phyloP scores from a whole-genome alignment of 2,797 vertebrate genomes.

The Scarus forsteni region DNA sequence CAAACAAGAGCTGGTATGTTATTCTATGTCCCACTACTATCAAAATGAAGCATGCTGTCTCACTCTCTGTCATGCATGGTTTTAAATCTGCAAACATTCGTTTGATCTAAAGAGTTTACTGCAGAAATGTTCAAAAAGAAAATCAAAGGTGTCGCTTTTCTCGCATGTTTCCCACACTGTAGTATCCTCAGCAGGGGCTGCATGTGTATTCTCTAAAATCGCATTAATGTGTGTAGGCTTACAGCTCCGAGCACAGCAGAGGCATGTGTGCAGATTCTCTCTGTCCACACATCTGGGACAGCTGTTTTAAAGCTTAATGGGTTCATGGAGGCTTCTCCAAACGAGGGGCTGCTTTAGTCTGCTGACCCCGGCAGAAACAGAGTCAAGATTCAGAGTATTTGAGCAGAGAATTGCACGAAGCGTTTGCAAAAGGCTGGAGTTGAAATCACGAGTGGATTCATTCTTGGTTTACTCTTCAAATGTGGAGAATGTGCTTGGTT shows the following conservation, averaged over 20 bases:
- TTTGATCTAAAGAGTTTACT: too few relatives aligned
- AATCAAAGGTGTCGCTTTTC: background rate
- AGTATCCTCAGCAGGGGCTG: conserved; percentile 7
- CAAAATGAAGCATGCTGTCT: background rate
- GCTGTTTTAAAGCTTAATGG: conserved; percentile 69
- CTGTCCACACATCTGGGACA: conserved; percentile 70
- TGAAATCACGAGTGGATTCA: background rate
- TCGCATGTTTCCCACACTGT: background rate
- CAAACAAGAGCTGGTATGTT: conserved; percentile 85
- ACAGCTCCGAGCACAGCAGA: conserved; percentile 46
- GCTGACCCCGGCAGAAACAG: background rate
- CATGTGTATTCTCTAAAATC: conserved; percentile 27
- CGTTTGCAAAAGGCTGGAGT: background rate
- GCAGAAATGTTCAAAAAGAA: background rate
- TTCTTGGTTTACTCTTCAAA: background rate
- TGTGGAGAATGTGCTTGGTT: background rate
- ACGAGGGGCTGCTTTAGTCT: background rate
- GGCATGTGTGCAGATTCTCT: conserved; percentile 41
- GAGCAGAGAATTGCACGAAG: background rate
- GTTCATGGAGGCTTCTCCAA: conserved; percentile 29
- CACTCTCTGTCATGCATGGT: background rate
- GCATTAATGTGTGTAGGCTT: conserved; percentile 53
- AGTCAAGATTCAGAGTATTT: background rate
- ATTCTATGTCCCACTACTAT: conserved; percentile 10
- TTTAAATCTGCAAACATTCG: background rate